phyloP scores from a whole-genome alignment of 2,888 invertebrate genomes.

The Diarsia mendica region DNA sequence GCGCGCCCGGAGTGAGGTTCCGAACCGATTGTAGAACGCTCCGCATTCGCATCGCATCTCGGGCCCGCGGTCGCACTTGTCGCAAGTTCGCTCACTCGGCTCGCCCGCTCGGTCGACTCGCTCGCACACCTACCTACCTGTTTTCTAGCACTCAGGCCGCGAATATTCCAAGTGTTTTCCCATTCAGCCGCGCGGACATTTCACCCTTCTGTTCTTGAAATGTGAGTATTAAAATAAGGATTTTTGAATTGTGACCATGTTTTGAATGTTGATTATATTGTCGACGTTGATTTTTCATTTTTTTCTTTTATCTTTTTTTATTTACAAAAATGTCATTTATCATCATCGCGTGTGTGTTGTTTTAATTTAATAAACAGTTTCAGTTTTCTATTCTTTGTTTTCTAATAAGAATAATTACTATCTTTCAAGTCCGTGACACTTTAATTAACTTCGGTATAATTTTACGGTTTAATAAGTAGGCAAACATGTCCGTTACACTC shows the following conservation, averaged over 20 bases:
- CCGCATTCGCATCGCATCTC: conserved; percentile 54
- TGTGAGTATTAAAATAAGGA: conserved; percentile 32
- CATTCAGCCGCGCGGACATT: conserved; percentile 5
- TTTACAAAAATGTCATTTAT: too few species aligned
- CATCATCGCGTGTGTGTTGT: too few species aligned
- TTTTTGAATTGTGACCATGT: background rate
- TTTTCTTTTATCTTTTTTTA: too few species aligned
- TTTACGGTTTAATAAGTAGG: conserved; percentile 2
- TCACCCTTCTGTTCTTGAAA: conserved; percentile 10
- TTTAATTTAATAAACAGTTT: background rate
- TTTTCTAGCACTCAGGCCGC: conserved; percentile 23
- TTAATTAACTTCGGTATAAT: conserved; percentile 4
- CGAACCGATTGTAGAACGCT: conserved; percentile 42
- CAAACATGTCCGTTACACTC: background rate
- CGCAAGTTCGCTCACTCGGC: conserved; percentile 7
- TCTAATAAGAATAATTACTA: background rate
- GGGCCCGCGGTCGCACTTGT: conserved; percentile 18
- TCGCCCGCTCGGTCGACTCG: conserved; percentile 7
- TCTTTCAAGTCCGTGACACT: background rate
- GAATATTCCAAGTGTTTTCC: conserved; percentile 26
- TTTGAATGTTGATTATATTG: background rate
- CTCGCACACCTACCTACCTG: conserved; percentile 34
- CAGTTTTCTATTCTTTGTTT: background rate
- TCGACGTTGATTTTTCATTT: background rate
- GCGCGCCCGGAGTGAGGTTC: conserved; percentile 57